Base-by-base conservation (phyloP, 1,140 invertebrate genomes). In the Dolichoris vasculosae region DNA sequence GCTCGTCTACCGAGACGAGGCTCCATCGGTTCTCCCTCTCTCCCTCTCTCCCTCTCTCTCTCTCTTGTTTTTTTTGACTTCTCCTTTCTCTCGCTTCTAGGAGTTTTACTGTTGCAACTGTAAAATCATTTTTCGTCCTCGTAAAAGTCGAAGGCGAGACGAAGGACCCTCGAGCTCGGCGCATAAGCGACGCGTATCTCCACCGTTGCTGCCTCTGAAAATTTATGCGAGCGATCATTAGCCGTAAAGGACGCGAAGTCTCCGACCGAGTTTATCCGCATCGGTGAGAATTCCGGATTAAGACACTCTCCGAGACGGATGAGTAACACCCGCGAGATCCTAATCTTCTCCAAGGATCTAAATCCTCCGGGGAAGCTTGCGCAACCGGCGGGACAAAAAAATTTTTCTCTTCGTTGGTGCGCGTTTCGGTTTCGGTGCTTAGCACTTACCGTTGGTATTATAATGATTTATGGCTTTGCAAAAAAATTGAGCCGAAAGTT, bases 151-250 rank as follows among this genome's bases (percentile, higher is more conserved):
- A 55, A 55, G 75, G 17, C 23, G 55, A 46, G 59, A 64, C 55
- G 20, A 40, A n/a, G 26, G 69, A 38, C 26, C 8, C 55, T 3
- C 48, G 48, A 51, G 48, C 23, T 59, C 55, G 23, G 55, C 55
- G 55, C 23, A 59, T 6, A 59, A 59, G 55, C 2, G 13, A 59
- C 55, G 55, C 23, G 55, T 13, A 59, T 26, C 20, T 59, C 55
- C 59, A 73, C 40, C 46, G 63, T 20, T 15, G 30, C 71, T 38
- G 23, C 64, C 51, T 1, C 23, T 26, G 55, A 48, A 82, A 87
- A 87, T 89, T 88, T 88, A 88, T 79, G 84, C 81, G 82, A 63
- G 38, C 85, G 87, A 89, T 89, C 67, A 89, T 89, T 84, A 73
- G 51, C 43, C 59, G 73, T 77, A 84, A 77, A 85, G 67, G 76